phyloP scores from a whole-genome alignment of 2,797 vertebrate species.

The Podarcis siculus region DNA sequence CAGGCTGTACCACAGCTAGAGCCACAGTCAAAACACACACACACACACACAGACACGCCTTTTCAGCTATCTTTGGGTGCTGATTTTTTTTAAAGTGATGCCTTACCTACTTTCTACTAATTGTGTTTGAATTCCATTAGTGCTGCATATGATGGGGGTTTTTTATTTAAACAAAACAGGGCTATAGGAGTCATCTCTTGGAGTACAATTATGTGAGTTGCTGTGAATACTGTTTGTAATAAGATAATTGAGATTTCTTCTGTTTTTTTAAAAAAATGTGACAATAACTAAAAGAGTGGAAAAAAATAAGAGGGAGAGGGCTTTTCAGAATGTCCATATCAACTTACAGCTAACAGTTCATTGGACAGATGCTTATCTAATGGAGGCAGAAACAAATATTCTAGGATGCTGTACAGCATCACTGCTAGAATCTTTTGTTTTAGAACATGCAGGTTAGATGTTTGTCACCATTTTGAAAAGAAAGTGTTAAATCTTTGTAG shows the following conservation, averaged over 20 bases:
- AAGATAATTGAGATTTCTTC: constrained; percentile 71
- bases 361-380: constrained; percentile 55
- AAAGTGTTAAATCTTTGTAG: constrained; percentile 33
- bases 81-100: constrained; percentile 85
- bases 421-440: constrained; percentile 24
- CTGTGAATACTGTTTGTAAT: constrained; percentile 78
- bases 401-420: constrained; percentile 15
- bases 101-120: constrained; percentile 88
- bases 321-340: constrained; percentile 69
- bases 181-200: constrained; percentile 78
- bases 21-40: background rate
- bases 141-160: constrained; percentile 72
- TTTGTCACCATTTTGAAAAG: constrained; percentile 38
- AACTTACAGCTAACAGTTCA: constrained; percentile 56
- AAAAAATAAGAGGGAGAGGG: constrained; percentile 37
- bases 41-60: constrained; percentile 61
- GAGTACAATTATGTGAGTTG: constrained; percentile 65
- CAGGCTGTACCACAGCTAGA: constrained; percentile 60
- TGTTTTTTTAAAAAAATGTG: constrained; percentile 55
- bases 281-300: constrained; percentile 57
- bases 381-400: constrained; percentile 48
- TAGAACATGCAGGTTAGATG: constrained; percentile 51
- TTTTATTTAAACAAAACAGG: constrained; percentile 75
- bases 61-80: constrained; percentile 83
- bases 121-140: constrained; percentile 70